Evolutionary conservation across 2,113 vertebrate species (phyloP).

Genomic region (Ellobius talpinus): DNA sequence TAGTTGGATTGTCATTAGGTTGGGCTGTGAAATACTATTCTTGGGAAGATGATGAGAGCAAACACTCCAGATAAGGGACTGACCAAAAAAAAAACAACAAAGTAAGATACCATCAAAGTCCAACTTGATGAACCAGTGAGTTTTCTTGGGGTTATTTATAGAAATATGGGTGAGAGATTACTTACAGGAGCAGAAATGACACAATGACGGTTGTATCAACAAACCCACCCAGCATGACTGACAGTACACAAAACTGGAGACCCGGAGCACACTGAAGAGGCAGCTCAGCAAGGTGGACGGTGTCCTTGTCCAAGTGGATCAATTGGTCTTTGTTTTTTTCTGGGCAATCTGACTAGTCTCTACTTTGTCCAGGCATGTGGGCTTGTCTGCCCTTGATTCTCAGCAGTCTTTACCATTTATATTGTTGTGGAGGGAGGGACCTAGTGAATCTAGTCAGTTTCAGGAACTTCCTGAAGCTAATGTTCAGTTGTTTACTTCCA

Average conservation of each 20-base stretch:
- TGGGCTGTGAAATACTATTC: background rate
- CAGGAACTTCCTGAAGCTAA: background rate
- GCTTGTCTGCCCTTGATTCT: background rate
- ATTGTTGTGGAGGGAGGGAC: background rate
- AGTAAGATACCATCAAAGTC: background rate
- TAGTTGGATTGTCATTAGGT: background rate
- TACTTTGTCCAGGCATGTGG: background rate
- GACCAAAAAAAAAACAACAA: background rate
- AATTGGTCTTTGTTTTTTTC: background rate
- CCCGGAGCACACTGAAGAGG: background rate
- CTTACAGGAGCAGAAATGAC: background rate
- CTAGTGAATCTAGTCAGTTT: background rate
- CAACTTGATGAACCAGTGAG: background rate
- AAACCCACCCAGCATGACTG: background rate
- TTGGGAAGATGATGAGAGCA: background rate
- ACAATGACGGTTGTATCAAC: background rate
- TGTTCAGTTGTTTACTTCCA: background rate
- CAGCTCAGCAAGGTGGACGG: background rate
- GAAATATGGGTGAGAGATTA: background rate
- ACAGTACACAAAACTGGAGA: background rate
- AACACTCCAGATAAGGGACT: background rate
- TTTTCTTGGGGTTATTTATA: background rate
- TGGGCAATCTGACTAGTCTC: background rate
- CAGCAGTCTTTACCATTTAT: background rate
- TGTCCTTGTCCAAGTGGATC: background rate